phyloP scores from a whole-genome alignment of 2,113 vertebrate genomes.

The Symphodus melops region DNA sequence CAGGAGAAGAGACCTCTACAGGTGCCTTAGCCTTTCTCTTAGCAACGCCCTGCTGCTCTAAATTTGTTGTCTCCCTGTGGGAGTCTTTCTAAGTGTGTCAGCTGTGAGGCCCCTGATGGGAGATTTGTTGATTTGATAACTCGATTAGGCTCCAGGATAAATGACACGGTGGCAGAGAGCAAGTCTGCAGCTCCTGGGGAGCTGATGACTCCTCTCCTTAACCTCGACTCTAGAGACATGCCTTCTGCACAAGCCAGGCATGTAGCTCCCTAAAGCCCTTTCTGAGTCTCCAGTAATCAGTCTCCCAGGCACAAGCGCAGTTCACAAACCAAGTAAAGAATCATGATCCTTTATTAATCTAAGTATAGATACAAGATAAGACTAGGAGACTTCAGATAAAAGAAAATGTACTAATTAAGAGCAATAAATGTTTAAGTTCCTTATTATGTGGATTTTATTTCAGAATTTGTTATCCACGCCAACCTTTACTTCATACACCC shows the following conservation, averaged over 20 bases:
- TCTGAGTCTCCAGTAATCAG: conserved; percentile 58
- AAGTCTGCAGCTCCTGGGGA: conserved; percentile 79
- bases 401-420: conserved; percentile 70
- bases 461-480: conserved; percentile 57
- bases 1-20: conserved; percentile 75
- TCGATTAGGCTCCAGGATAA: conserved; percentile 88
- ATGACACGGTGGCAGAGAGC: conserved; percentile 80
- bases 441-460: conserved; percentile 67
- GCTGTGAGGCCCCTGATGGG: conserved; percentile 75
- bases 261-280: conserved; percentile 65
- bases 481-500: conserved; percentile 29
- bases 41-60: conserved; percentile 89
- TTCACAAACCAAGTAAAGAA: conserved; percentile 56
- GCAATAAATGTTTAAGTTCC: conserved; percentile 55
- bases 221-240: conserved; percentile 80
- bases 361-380: conserved; percentile 41
- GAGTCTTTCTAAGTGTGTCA: conserved; percentile 86
- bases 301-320: conserved; percentile 48
- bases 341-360: conserved; percentile 62
- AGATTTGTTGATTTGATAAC: conserved; percentile 90
- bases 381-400: conserved; percentile 60
- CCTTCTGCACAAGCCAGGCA: conserved; percentile 74
- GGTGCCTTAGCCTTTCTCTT: conserved; percentile 86
- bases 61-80: conserved; percentile 90
- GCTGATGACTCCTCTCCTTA: conserved; percentile 78